Evolutionary conservation across 2,113 vertebrate species (phyloP), one percentile per base, ranked within the genome.

Genomic region (Dinomys branickii): DNA sequence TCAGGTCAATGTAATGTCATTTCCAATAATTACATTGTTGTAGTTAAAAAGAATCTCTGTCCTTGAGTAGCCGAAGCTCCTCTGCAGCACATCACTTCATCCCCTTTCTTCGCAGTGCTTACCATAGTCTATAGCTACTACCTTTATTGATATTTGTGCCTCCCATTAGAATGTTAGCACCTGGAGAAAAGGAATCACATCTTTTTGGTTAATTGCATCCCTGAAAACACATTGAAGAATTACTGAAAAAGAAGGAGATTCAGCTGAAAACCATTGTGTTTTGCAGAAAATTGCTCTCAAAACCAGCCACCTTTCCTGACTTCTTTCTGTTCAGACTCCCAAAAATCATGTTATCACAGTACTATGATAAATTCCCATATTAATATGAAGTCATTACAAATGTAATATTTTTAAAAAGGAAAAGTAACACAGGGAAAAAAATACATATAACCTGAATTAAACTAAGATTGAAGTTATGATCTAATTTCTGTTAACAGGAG

Each of bases 1-100:
- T 41, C 91, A 35, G 11, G 90, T 97, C 97, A 97, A 97, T 98
- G 97, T 98, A 97, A 97, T 96, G 97, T 98, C 96, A 97, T 98
- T 98, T 98, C 96, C 97, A 99, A 98, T 99, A 99, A 99, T 99
- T 97, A 91, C 94, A 96, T 98, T 98, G 97, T 97, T 98, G 96
- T 96, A 90, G 95, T 50, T 50, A 50, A 50, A 50, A 50, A 50
- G 9, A 50, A 50, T 50, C 47, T 50, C 47, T 50, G 47, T 50
- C 47, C 47, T 50, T 47, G 75, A 50, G 26, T 8, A 33, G 47
- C 12, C 12, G 2, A 13, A 28, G 35, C 75, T 50, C 14, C 26
- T 52, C 26, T 50, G 26, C 7, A 30, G 16, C 28, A 12, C 41
- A 44, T 26, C 73, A 28, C 41, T 75, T 47, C 73, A 26, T 44